Evolutionary conservation across 1,140 invertebrate species (phyloP).

Genomic region (Psilanteris sp.): DNA sequence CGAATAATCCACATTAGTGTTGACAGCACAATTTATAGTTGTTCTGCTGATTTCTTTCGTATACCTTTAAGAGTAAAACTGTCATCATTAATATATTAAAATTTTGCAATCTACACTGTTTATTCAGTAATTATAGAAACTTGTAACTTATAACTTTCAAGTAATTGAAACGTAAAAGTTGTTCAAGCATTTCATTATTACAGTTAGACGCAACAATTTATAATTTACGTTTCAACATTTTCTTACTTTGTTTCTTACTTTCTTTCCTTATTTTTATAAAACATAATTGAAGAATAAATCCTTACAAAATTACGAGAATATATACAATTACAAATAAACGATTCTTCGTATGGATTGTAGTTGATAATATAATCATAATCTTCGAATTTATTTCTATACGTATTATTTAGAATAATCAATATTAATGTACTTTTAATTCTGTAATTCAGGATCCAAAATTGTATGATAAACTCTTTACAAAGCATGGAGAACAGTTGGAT

Average conservation of each 20-base stretch:
- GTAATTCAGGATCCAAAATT: conserved; percentile 91
- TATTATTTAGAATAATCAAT: no score
- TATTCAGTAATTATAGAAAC: neutral
- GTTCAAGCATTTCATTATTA: no score
- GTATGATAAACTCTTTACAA: conserved; percentile 87
- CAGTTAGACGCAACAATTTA: no score
- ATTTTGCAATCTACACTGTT: neutral
- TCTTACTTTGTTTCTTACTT: no score
- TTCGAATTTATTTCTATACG: conserved; percentile 1
- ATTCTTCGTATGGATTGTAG: no score
- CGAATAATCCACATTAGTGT: conserved; percentile 17
- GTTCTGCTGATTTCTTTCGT: neutral
- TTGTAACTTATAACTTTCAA: neutral
- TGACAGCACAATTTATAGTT: conserved; percentile 12
- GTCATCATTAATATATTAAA: conserved; percentile 1
- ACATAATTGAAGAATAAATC: no score
- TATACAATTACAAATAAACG: no score
- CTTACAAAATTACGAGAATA: no score
- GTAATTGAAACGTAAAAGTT: conserved; percentile 1
- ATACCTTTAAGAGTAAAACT: conserved; percentile 11
- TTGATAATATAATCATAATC: no score
- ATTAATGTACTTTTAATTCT: no score
- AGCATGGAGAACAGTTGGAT: conserved; percentile 91
- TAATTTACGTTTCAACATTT: no score
- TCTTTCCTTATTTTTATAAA: no score